Conservation (phyloP, 2,113 vertebrate species). For the Notarius lentiginosus region DNA sequence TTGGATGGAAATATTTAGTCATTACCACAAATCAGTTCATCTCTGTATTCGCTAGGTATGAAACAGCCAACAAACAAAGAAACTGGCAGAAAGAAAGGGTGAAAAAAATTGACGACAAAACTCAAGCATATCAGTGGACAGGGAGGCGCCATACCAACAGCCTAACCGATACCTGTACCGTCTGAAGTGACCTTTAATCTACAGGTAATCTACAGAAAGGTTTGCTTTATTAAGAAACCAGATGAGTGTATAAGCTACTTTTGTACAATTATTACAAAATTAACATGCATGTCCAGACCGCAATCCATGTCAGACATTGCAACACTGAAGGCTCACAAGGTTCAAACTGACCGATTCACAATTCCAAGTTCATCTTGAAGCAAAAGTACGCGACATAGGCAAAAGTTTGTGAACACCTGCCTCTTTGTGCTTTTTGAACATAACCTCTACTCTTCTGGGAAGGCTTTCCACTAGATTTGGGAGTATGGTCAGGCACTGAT, state of each 20-base stretch:
- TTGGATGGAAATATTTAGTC: not conserved
- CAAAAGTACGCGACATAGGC: not conserved
- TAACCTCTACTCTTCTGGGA: not conserved
- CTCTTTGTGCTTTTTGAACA: not conserved
- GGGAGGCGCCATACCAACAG: not conserved
- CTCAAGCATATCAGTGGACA: not conserved
- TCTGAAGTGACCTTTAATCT: not conserved
- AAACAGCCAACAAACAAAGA: conserved; percentile 57
- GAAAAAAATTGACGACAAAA: not conserved
- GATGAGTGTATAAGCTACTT: not conserved
- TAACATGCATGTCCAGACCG: not conserved
- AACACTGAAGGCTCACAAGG: not conserved
- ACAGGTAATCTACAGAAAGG: not conserved
- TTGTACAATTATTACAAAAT: not conserved
- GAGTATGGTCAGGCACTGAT: not conserved
- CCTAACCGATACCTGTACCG: not conserved
- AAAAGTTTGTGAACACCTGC: not conserved
- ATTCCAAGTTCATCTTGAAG: not conserved
- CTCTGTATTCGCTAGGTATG: conserved; percentile 51
- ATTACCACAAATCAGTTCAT: not conserved
- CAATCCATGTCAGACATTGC: not conserved
- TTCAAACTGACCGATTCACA: not conserved
- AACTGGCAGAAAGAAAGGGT: conserved; percentile 10
- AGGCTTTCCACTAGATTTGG: not conserved
- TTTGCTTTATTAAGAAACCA: not conserved